Evolutionary conservation across 1,140 invertebrate genomes (phyloP).

Genomic region (Drosophila serrata): DNA sequence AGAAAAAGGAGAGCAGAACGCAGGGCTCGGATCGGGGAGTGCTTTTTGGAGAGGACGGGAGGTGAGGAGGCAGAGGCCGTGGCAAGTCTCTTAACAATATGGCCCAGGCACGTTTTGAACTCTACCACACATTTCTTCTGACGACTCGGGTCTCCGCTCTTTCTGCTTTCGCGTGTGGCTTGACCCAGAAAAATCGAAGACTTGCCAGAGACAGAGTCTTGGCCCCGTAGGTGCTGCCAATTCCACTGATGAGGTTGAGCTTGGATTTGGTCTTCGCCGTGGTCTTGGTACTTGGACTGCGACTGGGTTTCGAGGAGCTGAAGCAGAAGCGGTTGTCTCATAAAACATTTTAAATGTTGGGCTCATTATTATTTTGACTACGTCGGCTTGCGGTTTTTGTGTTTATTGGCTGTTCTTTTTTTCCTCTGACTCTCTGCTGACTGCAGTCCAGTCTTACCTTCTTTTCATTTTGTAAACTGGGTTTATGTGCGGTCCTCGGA

Average conservation of each 20-base stretch:
- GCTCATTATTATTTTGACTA: slow-evolving; percentile 81
- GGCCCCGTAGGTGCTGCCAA: slow-evolving; percentile 20
- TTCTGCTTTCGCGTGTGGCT: slow-evolving; percentile 56
- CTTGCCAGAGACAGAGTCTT: slow-evolving; percentile 26
- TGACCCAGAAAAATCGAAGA: slow-evolving; percentile 75
- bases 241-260: slow-evolving; percentile 38
- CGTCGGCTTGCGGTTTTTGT: slow-evolving; percentile 73
- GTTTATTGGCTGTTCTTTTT: slow-evolving; percentile 56
- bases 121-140: slow-evolving; percentile 48
- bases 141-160: slow-evolving; percentile 10
- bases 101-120: slow-evolving; percentile 73
- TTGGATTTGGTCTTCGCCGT: not conserved
- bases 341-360: slow-evolving; percentile 78
- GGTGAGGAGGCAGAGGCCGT: not conserved
- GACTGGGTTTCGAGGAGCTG: slow-evolving; percentile 26
- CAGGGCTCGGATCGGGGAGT: slow-evolving; percentile 17
- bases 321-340: slow-evolving; percentile 53
- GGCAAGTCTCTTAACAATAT: slow-evolving; percentile 69
- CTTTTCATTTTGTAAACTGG: slow-evolving; percentile 56
- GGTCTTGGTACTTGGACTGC: not conserved
- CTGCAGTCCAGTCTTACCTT: slow-evolving; percentile 30
- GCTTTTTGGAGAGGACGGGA: not conserved
- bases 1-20: slow-evolving; percentile 30
- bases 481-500: slow-evolving; percentile 66
- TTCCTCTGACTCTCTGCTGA: too few species aligned